A percentile compares a stretch with the other conserved stretches of the same genome.
Evolutionary conservation across 2,797 vertebrate genomes (phyloP).

Genomic region (Aeoliscus strigatus): DNA sequence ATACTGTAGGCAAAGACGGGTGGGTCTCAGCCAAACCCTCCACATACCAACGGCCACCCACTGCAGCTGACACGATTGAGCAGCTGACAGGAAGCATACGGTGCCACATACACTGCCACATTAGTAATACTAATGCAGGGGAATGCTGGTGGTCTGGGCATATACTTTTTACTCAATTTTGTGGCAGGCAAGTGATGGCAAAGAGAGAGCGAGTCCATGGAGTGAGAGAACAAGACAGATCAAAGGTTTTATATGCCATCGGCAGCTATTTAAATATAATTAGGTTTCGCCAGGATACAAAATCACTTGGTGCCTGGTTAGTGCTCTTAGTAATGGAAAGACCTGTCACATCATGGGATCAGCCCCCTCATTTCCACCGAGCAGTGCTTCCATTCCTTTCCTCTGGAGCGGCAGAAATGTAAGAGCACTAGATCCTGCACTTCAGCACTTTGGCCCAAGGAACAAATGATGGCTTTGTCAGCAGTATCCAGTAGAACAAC

Average conservation of each 20-base stretch:
- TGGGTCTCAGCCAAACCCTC: slow-evolving; percentile 8
- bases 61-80: slow-evolving; percentile 1
- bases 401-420: slow-evolving; percentile 20
- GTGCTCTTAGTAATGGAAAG: slow-evolving; percentile 31
- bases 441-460: slow-evolving; percentile 14
- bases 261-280: slow-evolving; percentile 47
- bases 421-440: slow-evolving; percentile 19
- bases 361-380: slow-evolving; percentile 23
- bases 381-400: slow-evolving; percentile 11
- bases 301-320: slow-evolving; percentile 26
- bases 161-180: slow-evolving; percentile 3
- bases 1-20: neutral
- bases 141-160: slow-evolving; percentile 5
- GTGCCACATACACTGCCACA: neutral
- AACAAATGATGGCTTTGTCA: slow-evolving; percentile 25
- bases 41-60: slow-evolving; percentile 1
- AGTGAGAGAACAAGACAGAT: slow-evolving; percentile 3
- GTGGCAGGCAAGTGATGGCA: slow-evolving; percentile 22
- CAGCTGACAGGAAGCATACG: neutral
- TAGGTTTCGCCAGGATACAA: slow-evolving; percentile 22
- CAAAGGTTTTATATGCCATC: slow-evolving; percentile 23
- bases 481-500: slow-evolving; percentile 32
- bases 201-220: neutral
- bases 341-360: slow-evolving; percentile 31
- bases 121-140: no score